Evolutionary conservation across 2,113 vertebrate genomes (phyloP).

Genomic region (Catharus bicknelli): DNA sequence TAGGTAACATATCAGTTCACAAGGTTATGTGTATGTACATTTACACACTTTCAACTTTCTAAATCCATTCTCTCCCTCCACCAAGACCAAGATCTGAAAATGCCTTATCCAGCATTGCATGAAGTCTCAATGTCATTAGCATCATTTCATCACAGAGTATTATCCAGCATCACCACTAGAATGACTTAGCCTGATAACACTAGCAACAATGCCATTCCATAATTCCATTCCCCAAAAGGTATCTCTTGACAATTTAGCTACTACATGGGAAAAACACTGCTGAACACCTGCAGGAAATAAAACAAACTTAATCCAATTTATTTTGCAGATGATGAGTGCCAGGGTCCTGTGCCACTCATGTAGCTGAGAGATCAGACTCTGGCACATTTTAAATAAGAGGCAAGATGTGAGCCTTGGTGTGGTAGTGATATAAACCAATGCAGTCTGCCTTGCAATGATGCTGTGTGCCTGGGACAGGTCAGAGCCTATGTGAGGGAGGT

Average conservation of each 20-base stretch:
- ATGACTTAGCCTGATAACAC: slow-evolving; percentile 34
- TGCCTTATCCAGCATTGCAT: not conserved
- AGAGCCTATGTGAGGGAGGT: not conserved
- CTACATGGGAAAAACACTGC: slow-evolving; percentile 55
- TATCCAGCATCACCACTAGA: not conserved
- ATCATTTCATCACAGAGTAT: slow-evolving; percentile 26
- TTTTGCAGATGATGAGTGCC: slow-evolving; percentile 47
- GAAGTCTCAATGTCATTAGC: slow-evolving; percentile 29
- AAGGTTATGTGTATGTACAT: not conserved
- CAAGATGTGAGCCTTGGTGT: slow-evolving; percentile 48
- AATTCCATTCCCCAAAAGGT: slow-evolving; percentile 57
- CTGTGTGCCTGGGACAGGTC: not conserved
- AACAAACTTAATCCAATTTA: slow-evolving; percentile 53
- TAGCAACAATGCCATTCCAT: slow-evolving; percentile 56
- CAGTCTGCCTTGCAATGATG: slow-evolving; percentile 7
- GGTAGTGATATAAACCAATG: slow-evolving; percentile 33
- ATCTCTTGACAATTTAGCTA: slow-evolving; percentile 61
- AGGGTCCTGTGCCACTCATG: slow-evolving; percentile 43
- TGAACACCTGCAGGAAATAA: slow-evolving; percentile 60
- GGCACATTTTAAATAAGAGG: slow-evolving; percentile 57
- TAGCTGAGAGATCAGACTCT: slow-evolving; percentile 42
- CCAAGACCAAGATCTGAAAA: not conserved
- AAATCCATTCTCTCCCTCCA: not conserved
- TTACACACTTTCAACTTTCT: not conserved
- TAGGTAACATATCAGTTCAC: not conserved